These are phyloP conservation scores for Emydoidea blandingii DNA, from an alignment of 2,797 vertebrate genomes.

Conservation along the genomic window DNA sequence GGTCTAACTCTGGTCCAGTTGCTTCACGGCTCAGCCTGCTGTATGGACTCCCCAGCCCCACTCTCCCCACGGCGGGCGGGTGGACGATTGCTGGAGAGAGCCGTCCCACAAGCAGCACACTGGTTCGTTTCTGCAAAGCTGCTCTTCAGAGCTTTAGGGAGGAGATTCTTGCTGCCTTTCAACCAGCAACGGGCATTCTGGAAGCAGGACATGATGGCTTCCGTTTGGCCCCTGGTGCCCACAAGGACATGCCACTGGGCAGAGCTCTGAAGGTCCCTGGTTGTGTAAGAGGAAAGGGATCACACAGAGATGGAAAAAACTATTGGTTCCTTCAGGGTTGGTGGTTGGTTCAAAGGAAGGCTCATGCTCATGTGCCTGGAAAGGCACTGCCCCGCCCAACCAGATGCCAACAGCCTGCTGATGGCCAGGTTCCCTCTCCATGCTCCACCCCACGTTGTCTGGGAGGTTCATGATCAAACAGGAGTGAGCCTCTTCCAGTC, in stretches of 20 bases:
- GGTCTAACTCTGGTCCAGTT: neutral
- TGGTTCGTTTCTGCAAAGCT: rapidly evolving
- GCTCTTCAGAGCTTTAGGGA: neutral
- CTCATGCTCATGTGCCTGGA: neutral
- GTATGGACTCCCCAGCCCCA: neutral
- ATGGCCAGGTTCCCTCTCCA: neutral
- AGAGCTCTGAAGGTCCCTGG: neutral
- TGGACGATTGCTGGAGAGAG: rapidly evolving
- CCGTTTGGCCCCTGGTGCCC: rapidly evolving
- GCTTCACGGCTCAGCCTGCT: neutral
- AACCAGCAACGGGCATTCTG: rapidly evolving
- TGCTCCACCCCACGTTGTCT: neutral
- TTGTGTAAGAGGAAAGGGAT: neutral
- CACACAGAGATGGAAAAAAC: neutral
- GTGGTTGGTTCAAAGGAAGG: rapidly evolving
- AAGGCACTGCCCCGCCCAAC: rapidly evolving
- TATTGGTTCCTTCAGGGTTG: rapidly evolving
- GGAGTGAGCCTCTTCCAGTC: neutral
- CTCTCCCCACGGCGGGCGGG: no score
- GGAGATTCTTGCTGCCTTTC: neutral
- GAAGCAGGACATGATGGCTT: neutral
- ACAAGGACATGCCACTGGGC: no score
- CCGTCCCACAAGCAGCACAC: rapidly evolving
- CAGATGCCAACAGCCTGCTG: neutral
- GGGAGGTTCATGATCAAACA: neutral